Evolutionary conservation across 30 jellyfish, hydroid and myxozoan species (phyloP).

Genomic region (Aurelia aurita): DNA sequence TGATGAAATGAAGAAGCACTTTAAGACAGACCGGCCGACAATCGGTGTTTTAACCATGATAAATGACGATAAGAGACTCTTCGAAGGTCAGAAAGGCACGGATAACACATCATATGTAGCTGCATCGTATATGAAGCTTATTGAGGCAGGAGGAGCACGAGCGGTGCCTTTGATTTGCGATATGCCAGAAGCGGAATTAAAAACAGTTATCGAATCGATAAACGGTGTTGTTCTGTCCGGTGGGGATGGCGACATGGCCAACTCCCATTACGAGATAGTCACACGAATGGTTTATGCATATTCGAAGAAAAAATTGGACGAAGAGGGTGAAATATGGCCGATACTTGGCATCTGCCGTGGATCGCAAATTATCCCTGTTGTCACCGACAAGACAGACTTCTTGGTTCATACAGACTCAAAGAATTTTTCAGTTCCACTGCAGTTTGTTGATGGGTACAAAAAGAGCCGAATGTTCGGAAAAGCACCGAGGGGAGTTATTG

Average conservation of each 20-base stretch:
- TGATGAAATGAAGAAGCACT: slow-evolving; percentile 48
- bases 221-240: slow-evolving; percentile 89
- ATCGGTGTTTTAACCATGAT: slow-evolving; percentile 79
- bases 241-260: slow-evolving; percentile 90
- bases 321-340: slow-evolving; percentile 83
- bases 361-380: slow-evolving; percentile 83
- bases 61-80: slow-evolving; percentile 53
- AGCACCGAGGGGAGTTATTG: slow-evolving; percentile 87
- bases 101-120: slow-evolving; percentile 78
- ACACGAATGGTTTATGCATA: slow-evolving; percentile 59
- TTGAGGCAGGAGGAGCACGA: slow-evolving; percentile 91
- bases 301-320: slow-evolving; percentile 68
- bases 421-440: slow-evolving; percentile 81
- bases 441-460: slow-evolving; percentile 64
- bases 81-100: slow-evolving; percentile 29
- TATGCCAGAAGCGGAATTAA: slow-evolving; percentile 54
- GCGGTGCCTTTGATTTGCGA: slow-evolving; percentile 87
- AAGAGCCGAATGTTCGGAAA: slow-evolving; percentile 83
- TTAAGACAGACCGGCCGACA: slow-evolving; percentile 76
- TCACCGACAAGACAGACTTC: slow-evolving; percentile 63
- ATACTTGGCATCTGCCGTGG: slow-evolving; percentile 95
- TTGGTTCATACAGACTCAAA: slow-evolving; percentile 69
- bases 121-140: slow-evolving; percentile 78
- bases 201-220: slow-evolving; percentile 50
- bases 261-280: slow-evolving; percentile 87